phyloP scores from a whole-genome alignment of 2,888 invertebrate genomes.

The Drosophila limbata region DNA sequence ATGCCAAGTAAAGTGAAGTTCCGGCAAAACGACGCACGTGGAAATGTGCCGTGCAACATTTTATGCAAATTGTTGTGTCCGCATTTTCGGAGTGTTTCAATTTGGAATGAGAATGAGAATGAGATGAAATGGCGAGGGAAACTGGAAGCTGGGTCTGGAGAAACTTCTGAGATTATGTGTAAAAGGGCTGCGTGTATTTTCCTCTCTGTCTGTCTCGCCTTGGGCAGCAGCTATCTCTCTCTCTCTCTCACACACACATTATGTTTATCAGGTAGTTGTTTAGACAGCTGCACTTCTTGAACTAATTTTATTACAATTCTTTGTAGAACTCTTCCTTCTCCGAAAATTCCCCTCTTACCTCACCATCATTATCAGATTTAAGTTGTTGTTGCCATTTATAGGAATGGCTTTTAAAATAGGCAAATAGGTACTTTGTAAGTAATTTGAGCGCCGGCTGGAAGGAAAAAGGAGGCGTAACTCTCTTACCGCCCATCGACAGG shows the following conservation, averaged over 20 bases:
- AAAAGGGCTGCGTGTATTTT: conserved; percentile 42
- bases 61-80: conserved; percentile 69
- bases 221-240: conserved; percentile 3
- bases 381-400: conserved; percentile 56
- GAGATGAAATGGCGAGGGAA: background rate
- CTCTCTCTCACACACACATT: conserved; percentile 8
- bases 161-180: conserved; percentile 35
- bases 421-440: conserved; percentile 81
- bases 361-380: conserved; percentile 33
- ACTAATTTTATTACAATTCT: conserved; percentile 72
- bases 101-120: conserved; percentile 15
- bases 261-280: conserved; percentile 74
- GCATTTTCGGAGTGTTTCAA: conserved; percentile 33
- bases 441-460: conserved; percentile 62
- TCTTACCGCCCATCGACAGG: conserved; percentile 45
- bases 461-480: conserved; percentile 13
- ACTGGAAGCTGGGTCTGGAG: background rate
- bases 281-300: conserved; percentile 69
- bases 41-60: conserved; percentile 56
- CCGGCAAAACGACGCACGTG: conserved; percentile 11
- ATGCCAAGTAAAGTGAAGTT: conserved; percentile 43
- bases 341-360: conserved; percentile 2
- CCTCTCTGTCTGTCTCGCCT: background rate
- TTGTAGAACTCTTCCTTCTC: conserved; percentile 8
- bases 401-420: conserved; percentile 75